Conservation (phyloP, 2,797 vertebrate species). For the Sebastes nivosus region DNA sequence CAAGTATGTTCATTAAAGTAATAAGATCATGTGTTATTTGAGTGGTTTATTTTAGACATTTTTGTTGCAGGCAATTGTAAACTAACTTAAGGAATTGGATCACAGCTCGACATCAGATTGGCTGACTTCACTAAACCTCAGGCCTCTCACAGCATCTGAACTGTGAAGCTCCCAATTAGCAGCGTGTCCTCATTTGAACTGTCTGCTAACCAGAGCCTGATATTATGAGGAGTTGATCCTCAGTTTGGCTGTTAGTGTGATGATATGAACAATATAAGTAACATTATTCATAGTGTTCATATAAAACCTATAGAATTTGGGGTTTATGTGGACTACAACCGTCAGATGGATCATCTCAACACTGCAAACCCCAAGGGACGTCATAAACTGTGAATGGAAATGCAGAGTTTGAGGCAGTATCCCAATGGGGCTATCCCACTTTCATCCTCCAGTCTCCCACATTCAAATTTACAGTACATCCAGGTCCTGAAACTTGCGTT, state of each 20-base stretch:
- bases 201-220: neutral
- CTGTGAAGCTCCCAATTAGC: neutral
- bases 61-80: neutral
- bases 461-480: neutral
- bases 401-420: neutral
- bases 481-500: neutral
- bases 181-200: neutral
- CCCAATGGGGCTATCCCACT: constrained; percentile 2
- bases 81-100: neutral
- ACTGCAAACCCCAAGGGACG: neutral
- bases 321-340: neutral
- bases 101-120: neutral
- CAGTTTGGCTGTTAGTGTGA: neutral
- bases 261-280: neutral
- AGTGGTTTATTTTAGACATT: neutral
- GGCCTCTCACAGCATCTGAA: neutral
- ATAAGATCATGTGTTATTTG: neutral
- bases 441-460: neutral
- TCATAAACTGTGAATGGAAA: neutral
- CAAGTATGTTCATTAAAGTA: neutral
- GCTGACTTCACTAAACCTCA: neutral
- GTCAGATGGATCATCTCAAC: neutral
- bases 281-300: neutral
- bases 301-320: neutral
- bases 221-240: neutral